Conservation (phyloP, 2,888 invertebrate species). For the Pterostichus niger region DNA sequence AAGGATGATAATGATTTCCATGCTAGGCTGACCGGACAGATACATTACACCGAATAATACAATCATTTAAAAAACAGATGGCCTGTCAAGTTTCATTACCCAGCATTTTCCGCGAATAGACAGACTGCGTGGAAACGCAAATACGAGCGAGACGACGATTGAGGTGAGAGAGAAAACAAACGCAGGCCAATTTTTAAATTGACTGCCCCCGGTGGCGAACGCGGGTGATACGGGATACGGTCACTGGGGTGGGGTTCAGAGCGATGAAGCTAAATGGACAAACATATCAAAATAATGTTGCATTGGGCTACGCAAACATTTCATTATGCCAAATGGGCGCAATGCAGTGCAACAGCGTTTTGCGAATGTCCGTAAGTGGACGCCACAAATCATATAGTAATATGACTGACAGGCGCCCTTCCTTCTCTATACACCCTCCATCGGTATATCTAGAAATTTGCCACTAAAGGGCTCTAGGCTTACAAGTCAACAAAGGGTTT, state of each 20-base stretch:
- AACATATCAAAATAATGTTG: slow-evolving; percentile 67
- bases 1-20: slow-evolving; percentile 59
- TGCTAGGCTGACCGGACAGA: slow-evolving; percentile 46
- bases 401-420: slow-evolving; percentile 54
- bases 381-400: slow-evolving; percentile 62
- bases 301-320: slow-evolving; percentile 65
- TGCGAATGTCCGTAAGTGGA: slow-evolving; percentile 60
- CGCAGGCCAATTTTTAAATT: slow-evolving; percentile 65
- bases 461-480: no score
- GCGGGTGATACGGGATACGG: slow-evolving; percentile 12
- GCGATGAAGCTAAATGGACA: slow-evolving; percentile 66
- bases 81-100: slow-evolving; percentile 62
- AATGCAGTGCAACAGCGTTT: slow-evolving; percentile 57
- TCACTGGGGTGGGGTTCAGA: not conserved
- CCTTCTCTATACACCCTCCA: no score
- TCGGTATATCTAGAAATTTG: no score
- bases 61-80: slow-evolving; percentile 67
- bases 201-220: slow-evolving; percentile 52
- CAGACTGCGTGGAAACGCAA: slow-evolving; percentile 29
- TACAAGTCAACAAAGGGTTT: no score
- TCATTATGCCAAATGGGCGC: slow-evolving; percentile 63
- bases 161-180: slow-evolving; percentile 13
- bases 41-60: slow-evolving; percentile 62
- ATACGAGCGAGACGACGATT: slow-evolving; percentile 2
- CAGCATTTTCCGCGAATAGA: slow-evolving; percentile 51